These are phyloP conservation scores for Calliphora vomitoria DNA, from an alignment of 2,888 invertebrate genomes.

Conservation along the genomic window DNA sequence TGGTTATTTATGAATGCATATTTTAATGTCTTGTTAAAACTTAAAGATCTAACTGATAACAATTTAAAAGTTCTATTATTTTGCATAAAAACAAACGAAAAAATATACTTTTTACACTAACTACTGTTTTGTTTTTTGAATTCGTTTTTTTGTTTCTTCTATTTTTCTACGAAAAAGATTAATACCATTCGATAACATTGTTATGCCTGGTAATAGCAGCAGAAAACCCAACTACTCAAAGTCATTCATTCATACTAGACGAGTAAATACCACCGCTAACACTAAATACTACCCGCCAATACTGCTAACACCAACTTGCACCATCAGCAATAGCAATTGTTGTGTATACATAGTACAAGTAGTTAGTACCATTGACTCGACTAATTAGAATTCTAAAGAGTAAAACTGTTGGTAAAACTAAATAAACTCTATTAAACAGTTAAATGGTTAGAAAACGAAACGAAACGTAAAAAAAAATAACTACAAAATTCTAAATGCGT, in stretches of 20 bases:
- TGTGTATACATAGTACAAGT: not conserved
- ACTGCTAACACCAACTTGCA: not conserved
- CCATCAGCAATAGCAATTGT: conserved; percentile 20
- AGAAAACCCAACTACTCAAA: conserved; percentile 46
- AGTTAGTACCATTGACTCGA: conserved; percentile 46
- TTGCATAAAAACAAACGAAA: conserved; percentile 48
- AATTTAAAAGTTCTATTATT: conserved; percentile 67
- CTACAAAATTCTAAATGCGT: conserved; percentile 70
- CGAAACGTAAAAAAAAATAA: conserved; percentile 46
- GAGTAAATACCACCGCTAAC: conserved; percentile 3
- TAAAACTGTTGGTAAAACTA: conserved; percentile 33
- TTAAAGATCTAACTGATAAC: conserved; percentile 62
- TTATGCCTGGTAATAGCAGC: conserved; percentile 67
- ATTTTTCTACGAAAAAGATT: conserved; percentile 46
- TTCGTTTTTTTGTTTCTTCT: too few relatives aligned
- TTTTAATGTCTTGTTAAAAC: conserved; percentile 68
- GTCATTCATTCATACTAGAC: conserved; percentile 55
- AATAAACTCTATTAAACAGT: conserved; percentile 68
- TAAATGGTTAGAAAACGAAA: conserved; percentile 69
- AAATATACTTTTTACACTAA: conserved; percentile 30
- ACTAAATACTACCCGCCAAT: not conserved
- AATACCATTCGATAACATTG: conserved; percentile 72
- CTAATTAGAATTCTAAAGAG: conserved; percentile 73
- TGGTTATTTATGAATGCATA: conserved; percentile 68
- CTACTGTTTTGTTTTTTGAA: conserved; percentile 46